A percentile compares a stretch with the other conserved stretches of the same genome.
Conservation (phyloP, 1,140 invertebrate species). For the Pseudomyrmex flavicornis region DNA sequence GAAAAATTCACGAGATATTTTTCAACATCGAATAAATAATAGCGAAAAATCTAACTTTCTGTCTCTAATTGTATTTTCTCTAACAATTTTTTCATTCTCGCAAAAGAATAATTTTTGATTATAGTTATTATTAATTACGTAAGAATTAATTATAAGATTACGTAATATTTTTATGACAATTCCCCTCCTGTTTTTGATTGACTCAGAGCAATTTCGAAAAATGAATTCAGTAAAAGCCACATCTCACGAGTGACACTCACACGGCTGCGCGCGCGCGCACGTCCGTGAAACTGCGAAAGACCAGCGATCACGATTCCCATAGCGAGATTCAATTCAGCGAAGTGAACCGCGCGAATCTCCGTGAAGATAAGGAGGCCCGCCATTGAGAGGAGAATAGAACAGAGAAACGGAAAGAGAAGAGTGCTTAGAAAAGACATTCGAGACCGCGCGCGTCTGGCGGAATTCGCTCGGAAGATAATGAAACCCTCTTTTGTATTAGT, state of each 20-base stretch:
- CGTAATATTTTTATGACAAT: no score
- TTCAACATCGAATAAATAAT: no score
- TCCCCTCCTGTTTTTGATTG: no score
- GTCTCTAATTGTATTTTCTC: no score
- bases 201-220: neutral
- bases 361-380: constrained; percentile 77
- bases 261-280: neutral
- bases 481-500: constrained; percentile 65
- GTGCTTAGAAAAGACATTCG: constrained; percentile 69
- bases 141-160: no score
- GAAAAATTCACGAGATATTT: no score
- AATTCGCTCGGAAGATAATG: constrained; percentile 66
- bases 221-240: neutral
- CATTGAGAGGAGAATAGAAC: constrained; percentile 67
- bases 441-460: constrained; percentile 53
- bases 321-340: constrained; percentile 68
- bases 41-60: no score
- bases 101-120: no score
- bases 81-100: no score
- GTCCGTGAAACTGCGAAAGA: constrained; percentile 59
- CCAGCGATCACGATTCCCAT: constrained; percentile 69
- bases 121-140: no score
- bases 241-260: constrained; percentile 17
- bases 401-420: constrained; percentile 43
- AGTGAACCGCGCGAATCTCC: constrained; percentile 78